These are phyloP conservation scores for Cordilura impudica DNA, from an alignment of 2,888 invertebrate genomes.

Conservation along the genomic window DNA sequence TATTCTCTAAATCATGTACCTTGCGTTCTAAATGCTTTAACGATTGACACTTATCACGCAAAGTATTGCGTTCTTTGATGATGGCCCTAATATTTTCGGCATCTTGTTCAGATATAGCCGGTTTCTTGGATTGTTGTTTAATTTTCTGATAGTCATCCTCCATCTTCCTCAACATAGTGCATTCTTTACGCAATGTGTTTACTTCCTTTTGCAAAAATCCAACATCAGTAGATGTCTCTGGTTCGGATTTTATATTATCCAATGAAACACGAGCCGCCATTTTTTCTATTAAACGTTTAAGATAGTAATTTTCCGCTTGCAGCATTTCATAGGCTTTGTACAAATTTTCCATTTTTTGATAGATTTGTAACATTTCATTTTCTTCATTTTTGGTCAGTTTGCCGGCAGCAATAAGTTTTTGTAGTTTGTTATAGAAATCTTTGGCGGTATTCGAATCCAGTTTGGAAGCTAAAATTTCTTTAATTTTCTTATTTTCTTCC, in stretches of 20 bases:
- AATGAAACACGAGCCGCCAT: conserved; percentile 64
- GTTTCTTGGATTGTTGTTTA: conserved; percentile 27
- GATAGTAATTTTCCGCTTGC: conserved; percentile 70
- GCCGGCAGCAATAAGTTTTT: conserved; percentile 64
- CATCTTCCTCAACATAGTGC: conserved; percentile 67
- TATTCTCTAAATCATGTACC: conserved; percentile 62
- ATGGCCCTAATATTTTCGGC: conserved; percentile 67
- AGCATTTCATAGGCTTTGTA: conserved; percentile 69
- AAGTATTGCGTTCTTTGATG: conserved; percentile 69
- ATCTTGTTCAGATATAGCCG: conserved; percentile 63
- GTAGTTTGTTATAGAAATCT: conserved; percentile 68
- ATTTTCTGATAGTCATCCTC: conserved; percentile 66
- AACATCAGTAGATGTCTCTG: conserved; percentile 69
- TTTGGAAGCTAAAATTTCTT: conserved; percentile 67
- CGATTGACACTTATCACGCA: conserved; percentile 67
- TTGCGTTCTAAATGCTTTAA: conserved; percentile 63
- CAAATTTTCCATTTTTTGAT: conserved; percentile 69
- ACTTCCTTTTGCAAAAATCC: conserved; percentile 70
- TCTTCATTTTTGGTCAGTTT: conserved; percentile 70
- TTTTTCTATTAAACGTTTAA: conserved; percentile 71
- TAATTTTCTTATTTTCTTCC: conserved; percentile 67
- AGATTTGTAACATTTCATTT: conserved; percentile 67
- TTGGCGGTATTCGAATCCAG: conserved; percentile 66
- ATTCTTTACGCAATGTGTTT: conserved; percentile 68
- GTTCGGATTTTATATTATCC: conserved; percentile 65